These are phyloP conservation scores for Matsumurasca onukii DNA, from an alignment of 1,140 invertebrate species.

Conservation along the genomic window DNA sequence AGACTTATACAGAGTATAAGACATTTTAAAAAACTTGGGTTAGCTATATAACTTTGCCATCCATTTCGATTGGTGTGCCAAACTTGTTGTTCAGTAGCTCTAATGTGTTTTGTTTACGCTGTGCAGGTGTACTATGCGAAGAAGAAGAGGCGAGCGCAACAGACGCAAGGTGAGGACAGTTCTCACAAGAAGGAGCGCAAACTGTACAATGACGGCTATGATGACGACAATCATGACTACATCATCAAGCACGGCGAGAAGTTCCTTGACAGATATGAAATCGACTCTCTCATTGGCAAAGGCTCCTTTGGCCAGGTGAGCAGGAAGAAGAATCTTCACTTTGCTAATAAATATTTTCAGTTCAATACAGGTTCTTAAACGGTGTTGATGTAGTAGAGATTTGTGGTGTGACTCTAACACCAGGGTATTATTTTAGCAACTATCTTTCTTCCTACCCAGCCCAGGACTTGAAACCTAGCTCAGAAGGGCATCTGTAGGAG, in stretches of 20 bases:
- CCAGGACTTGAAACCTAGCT: too few relatives aligned
- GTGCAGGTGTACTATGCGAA: conserved; percentile 96
- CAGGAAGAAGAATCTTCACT: background rate
- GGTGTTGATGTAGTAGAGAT: too few relatives aligned
- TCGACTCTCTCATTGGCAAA: conserved; percentile 98
- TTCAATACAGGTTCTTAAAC: background rate
- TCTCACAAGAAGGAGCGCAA: conserved; percentile 92
- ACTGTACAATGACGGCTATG: conserved; percentile 97
- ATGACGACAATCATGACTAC: conserved; percentile 99
- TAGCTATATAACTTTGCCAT: too few relatives aligned
- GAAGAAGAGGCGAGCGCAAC: conserved; percentile 92
- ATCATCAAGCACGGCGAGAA: conserved; percentile 99
- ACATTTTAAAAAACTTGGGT: too few relatives aligned
- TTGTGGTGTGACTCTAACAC: too few relatives aligned
- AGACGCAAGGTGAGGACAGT: conserved; percentile 88
- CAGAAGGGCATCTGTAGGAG: too few relatives aligned
- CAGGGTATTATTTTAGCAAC: too few relatives aligned
- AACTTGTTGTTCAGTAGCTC: too few relatives aligned
- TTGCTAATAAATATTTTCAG: background rate
- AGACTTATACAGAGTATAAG: too few relatives aligned
- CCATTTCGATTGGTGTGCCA: too few relatives aligned
- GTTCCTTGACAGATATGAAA: conserved; percentile 98
- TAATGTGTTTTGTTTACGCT: conserved; percentile 45
- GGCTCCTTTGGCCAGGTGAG: conserved; percentile 94
- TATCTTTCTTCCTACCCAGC: too few relatives aligned